These are phyloP conservation scores for Callaeas wilsoni DNA, from an alignment of 2,113 vertebrate genomes.

Conservation along the genomic window DNA sequence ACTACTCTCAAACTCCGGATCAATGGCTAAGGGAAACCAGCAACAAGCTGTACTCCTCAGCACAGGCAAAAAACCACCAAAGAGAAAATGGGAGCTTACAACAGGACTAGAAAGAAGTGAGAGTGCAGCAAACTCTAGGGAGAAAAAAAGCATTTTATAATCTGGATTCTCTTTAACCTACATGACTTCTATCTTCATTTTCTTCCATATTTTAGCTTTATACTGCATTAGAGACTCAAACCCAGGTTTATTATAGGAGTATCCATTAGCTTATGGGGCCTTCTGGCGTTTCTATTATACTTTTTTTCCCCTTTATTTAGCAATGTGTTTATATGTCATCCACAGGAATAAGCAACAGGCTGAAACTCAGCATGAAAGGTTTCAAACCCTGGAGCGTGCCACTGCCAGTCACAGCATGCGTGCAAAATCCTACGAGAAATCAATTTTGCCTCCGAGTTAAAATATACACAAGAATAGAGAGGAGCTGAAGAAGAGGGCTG, in stretches of 20 bases:
- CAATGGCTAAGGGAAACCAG: background rate
- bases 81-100: background rate
- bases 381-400: constrained; percentile 30
- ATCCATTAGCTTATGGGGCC: constrained; percentile 23
- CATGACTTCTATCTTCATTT: background rate
- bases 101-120: background rate
- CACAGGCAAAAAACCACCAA: background rate
- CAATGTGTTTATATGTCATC: background rate
- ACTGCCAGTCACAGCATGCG: background rate
- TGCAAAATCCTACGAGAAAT: background rate
- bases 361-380: constrained; percentile 24
- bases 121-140: background rate
- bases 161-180: background rate
- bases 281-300: constrained; percentile 26
- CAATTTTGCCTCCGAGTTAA: constrained; percentile 13
- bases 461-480: background rate
- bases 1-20: background rate
- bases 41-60: background rate
- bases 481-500: background rate
- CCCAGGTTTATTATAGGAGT: background rate
- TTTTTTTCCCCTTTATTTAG: background rate
- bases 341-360: constrained; percentile 21
- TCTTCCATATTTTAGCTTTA: background rate
- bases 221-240: background rate
- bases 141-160: background rate